phyloP scores from a whole-genome alignment of 2,113 vertebrate genomes.

The Epinephelus fuscoguttatus region DNA sequence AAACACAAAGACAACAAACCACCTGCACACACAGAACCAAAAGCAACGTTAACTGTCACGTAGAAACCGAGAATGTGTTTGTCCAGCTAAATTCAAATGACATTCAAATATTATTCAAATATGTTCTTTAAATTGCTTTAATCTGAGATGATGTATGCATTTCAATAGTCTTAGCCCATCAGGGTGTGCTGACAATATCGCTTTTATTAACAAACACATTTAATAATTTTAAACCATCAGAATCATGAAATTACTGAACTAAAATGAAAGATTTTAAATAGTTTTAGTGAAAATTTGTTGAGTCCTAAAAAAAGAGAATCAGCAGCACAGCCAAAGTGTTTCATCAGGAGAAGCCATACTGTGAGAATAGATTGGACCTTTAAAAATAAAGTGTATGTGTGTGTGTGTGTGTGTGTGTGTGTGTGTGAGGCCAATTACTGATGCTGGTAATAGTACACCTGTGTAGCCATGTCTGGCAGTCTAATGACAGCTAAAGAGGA shows the following conservation, averaged over 20 bases:
- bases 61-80: not conserved
- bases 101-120: constrained; percentile 29
- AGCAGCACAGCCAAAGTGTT: constrained; percentile 41
- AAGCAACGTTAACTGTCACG: not conserved
- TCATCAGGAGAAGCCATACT: constrained; percentile 61
- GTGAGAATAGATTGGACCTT: constrained; percentile 56
- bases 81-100: constrained; percentile 14
- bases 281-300: not conserved
- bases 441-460: constrained; percentile 79
- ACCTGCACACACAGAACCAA: not conserved
- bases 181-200: not conserved
- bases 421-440: constrained; percentile 61
- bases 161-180: not conserved
- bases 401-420: constrained; percentile 13
- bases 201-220: constrained; percentile 9
- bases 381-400: constrained; percentile 39
- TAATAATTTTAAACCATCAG: not conserved
- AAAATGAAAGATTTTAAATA: not conserved
- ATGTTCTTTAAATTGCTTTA: not conserved
- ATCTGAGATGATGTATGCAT: not conserved
- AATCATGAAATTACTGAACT: no score
- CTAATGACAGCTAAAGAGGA: constrained; percentile 80
- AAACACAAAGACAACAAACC: not conserved
- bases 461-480: constrained; percentile 76
- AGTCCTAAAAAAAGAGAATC: constrained; percentile 34